Conservation (phyloP, 1,140 invertebrate species). For the Drosophila murphyi region DNA sequence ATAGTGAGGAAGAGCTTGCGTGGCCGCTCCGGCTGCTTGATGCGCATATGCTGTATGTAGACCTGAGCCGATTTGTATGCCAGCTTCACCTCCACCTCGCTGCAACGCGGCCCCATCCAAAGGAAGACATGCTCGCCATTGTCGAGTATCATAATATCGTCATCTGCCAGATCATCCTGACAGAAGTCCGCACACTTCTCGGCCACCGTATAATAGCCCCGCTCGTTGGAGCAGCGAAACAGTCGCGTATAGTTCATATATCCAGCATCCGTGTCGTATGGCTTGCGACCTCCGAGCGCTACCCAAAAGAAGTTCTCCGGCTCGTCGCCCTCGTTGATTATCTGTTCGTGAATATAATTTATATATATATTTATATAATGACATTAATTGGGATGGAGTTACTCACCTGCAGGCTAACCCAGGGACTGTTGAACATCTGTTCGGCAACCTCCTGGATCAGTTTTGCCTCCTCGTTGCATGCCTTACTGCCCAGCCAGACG, state of each 20-base stretch:
- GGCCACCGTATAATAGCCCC: constrained; percentile 99
- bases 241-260: constrained; percentile 98
- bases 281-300: constrained; percentile 95
- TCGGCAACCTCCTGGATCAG: constrained; percentile 97
- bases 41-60: constrained; percentile 98
- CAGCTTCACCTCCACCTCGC: constrained; percentile 99
- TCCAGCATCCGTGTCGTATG: constrained; percentile 95
- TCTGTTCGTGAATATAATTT: constrained; percentile 80
- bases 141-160: constrained; percentile 99
- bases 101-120: constrained; percentile 98
- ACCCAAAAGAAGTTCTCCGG: constrained; percentile 99
- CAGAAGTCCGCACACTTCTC: constrained; percentile 99
- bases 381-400: neutral
- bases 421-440: constrained; percentile 95
- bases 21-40: constrained; percentile 96
- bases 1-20: constrained; percentile 98
- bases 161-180: constrained; percentile 99
- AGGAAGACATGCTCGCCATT: constrained; percentile 99
- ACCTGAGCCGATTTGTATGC: constrained; percentile 99
- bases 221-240: constrained; percentile 99
- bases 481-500: constrained; percentile 97
- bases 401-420: constrained; percentile 91
- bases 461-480: constrained; percentile 94
- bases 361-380: neutral
- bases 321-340: constrained; percentile 98